phyloP scores from a whole-genome alignment of 2,888 invertebrate species.

The Lycocerus yunnanus region DNA sequence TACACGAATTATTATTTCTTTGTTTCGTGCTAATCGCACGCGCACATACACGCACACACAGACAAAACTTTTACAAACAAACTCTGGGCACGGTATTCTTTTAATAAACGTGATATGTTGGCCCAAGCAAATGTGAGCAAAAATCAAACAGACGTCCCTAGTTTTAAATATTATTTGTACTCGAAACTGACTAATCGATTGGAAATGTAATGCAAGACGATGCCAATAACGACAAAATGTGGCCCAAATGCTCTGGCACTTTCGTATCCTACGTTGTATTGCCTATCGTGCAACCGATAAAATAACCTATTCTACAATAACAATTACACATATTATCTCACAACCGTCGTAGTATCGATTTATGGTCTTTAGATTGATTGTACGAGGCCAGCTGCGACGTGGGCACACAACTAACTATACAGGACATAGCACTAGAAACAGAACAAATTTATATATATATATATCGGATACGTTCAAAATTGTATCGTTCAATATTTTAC shows the following conservation, averaged over 20 bases:
- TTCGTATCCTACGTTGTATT: background rate
- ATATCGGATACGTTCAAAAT: background rate
- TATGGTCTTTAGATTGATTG: conserved; percentile 49
- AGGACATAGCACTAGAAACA: background rate
- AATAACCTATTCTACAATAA: conserved; percentile 11
- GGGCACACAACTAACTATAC: conserved; percentile 16
- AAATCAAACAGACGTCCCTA: conserved; percentile 43
- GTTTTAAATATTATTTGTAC: conserved; percentile 71
- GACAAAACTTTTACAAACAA: background rate
- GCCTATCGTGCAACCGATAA: background rate
- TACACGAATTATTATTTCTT: conserved; percentile 18
- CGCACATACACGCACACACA: background rate
- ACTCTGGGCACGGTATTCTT: background rate
- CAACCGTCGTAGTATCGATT: conserved; percentile 48
- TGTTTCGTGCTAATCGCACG: background rate
- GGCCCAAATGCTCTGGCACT: conserved; percentile 1
- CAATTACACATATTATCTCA: conserved; percentile 47
- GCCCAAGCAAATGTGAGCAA: conserved; percentile 37
- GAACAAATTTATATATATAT: background rate
- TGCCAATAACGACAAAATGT: conserved; percentile 35
- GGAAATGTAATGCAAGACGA: conserved; percentile 43
- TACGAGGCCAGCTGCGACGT: conserved; percentile 41
- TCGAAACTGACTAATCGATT: conserved; percentile 80
- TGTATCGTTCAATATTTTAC: background rate
- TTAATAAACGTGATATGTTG: conserved; percentile 38